Percentiles rank a stretch among this genome's conserved stretches.
phyloP scores from a whole-genome alignment of 1,140 invertebrate species.

The Cotesia glomerata region DNA sequence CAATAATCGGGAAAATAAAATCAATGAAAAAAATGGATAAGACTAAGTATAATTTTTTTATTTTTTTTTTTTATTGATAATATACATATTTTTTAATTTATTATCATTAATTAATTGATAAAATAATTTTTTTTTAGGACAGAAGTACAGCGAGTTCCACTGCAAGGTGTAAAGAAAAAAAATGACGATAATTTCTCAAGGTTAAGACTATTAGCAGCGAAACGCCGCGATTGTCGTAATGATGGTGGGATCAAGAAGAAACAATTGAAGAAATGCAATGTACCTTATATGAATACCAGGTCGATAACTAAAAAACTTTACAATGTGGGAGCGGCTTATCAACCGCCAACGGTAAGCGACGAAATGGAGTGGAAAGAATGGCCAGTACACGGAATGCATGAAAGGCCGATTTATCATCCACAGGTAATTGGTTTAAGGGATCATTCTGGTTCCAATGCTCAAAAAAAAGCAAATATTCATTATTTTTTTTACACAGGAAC shows the following conservation, averaged over 20 bases:
- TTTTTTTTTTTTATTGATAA: too few species aligned
- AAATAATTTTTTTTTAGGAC: conserved; percentile 30
- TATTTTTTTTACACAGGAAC: too few species aligned
- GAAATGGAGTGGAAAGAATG: conserved; percentile 40
- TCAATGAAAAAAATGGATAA: conserved; percentile 3
- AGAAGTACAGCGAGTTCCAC: conserved; percentile 41
- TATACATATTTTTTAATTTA: too few species aligned
- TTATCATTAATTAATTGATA: too few species aligned
- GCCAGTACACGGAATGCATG: conserved; percentile 46
- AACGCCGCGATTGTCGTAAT: conserved; percentile 31
- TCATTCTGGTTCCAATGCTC: too few species aligned
- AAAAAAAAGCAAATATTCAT: too few species aligned
- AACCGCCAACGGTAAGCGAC: conserved; percentile 42
- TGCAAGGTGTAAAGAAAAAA: conserved; percentile 38
- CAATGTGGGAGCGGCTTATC: conserved; percentile 52
- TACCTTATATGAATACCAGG: conserved; percentile 54
- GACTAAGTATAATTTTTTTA: neutral
- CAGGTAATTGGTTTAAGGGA: conserved; percentile 45
- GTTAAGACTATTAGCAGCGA: conserved; percentile 39
- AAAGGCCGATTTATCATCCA: conserved; percentile 52
- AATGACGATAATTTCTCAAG: conserved; percentile 34
- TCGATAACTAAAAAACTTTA: conserved; percentile 52
- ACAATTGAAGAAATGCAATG: conserved; percentile 33
- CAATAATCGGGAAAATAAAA: neutral
- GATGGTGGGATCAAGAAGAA: conserved; percentile 25